Evolutionary conservation across 2,797 vertebrate species (phyloP).

Genomic region (Girardinus metallicus): DNA sequence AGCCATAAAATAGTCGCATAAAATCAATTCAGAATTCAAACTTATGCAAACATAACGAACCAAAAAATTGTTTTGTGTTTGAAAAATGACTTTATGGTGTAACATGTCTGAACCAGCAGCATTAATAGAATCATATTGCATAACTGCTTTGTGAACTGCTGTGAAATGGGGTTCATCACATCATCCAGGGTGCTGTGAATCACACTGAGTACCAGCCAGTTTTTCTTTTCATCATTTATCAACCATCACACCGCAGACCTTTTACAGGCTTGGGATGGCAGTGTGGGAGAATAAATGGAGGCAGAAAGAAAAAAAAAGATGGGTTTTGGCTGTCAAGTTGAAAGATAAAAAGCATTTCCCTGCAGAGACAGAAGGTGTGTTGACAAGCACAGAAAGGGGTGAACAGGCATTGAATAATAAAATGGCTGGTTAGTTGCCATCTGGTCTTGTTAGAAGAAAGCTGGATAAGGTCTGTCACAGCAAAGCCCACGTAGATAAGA

Average conservation of each 20-base stretch:
- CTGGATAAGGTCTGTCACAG: constrained; percentile 58
- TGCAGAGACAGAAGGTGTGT: constrained; percentile 37
- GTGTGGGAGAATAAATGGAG: constrained; percentile 36
- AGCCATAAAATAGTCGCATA: neutral
- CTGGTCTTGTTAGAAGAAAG: constrained; percentile 47
- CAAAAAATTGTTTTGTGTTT: neutral
- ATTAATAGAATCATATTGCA: constrained; percentile 9
- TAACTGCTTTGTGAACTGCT: constrained; percentile 11
- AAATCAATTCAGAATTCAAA: neutral
- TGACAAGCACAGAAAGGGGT: constrained; percentile 59
- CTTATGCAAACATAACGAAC: neutral
- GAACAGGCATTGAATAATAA: constrained; percentile 65
- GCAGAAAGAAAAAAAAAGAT: constrained; percentile 16
- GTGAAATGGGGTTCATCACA: constrained; percentile 11
- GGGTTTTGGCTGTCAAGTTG: constrained; percentile 22
- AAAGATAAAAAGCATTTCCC: constrained; percentile 42
- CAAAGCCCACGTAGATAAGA: constrained; percentile 35
- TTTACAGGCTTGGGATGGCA: constrained; percentile 50
- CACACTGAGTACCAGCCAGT: constrained; percentile 36
- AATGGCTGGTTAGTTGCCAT: constrained; percentile 54
- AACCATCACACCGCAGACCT: constrained; percentile 63
- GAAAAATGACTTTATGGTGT: constrained; percentile 7
- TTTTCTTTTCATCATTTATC: constrained; percentile 64
- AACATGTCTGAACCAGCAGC: neutral
- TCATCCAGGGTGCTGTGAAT: constrained; percentile 42